Evolutionary conservation across 2,888 invertebrate genomes (phyloP).

Genomic region (Rotaria magnacalcarata): DNA sequence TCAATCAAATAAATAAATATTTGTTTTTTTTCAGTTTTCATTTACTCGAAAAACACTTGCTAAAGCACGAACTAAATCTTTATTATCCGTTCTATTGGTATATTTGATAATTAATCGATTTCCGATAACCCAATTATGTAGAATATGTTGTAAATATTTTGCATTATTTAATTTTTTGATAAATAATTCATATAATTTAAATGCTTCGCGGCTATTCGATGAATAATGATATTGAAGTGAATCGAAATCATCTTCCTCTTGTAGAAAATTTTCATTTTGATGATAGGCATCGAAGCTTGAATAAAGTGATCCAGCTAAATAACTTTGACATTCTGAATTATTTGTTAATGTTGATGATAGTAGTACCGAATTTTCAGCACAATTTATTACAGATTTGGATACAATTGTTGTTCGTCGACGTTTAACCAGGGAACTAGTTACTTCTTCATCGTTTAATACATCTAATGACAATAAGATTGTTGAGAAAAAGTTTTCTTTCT

Average conservation of each 20-base stretch:
- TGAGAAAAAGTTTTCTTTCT: no score
- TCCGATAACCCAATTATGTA: background rate
- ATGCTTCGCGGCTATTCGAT: background rate
- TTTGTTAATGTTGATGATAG: slow-evolving; percentile 1
- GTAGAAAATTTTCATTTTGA: background rate
- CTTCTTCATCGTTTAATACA: background rate
- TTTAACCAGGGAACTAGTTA: background rate
- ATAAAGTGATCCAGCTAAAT: background rate
- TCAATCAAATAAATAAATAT: background rate
- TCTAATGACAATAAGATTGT: background rate
- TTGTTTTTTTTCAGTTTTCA: background rate
- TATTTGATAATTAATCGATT: slow-evolving; percentile 26
- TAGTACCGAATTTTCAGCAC: background rate
- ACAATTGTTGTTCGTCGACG: background rate
- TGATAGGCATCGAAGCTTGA: background rate
- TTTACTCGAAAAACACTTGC: slow-evolving; percentile 15
- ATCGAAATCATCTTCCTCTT: background rate
- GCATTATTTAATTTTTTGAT: slow-evolving; percentile 6
- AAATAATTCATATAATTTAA: slow-evolving; percentile 22
- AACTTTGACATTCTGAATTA: background rate
- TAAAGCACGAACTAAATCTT: slow-evolving; percentile 11
- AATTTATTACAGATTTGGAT: background rate
- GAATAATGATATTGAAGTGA: background rate
- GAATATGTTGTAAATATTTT: slow-evolving; percentile 27
- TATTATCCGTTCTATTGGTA: background rate